Evolutionary conservation across 2,888 invertebrate genomes (phyloP).

Genomic region (Tachina lurida): DNA sequence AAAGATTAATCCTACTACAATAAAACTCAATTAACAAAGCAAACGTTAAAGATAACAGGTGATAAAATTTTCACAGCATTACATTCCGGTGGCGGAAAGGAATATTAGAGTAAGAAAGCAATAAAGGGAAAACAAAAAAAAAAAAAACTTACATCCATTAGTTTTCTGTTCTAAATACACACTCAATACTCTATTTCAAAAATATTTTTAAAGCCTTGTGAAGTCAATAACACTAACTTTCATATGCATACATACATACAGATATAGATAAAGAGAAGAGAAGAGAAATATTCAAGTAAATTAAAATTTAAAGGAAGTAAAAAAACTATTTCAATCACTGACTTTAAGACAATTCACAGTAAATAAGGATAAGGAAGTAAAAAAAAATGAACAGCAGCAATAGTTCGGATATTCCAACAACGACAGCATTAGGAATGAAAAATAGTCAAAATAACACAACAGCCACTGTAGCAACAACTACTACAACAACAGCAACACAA

Average conservation of each 20-base stretch:
- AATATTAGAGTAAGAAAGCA: conserved; percentile 15
- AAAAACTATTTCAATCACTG: conserved; percentile 64
- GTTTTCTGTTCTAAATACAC: conserved; percentile 36
- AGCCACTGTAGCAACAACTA: conserved; percentile 14
- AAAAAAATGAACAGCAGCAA: conserved; percentile 62
- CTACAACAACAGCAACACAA: conserved; percentile 26
- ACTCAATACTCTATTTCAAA: conserved; percentile 22
- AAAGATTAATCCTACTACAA: conserved; percentile 58
- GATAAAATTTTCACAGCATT: conserved; percentile 1
- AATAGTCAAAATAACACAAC: conserved; percentile 60
- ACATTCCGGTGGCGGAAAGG: conserved; percentile 20
- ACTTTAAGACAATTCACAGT: conserved; percentile 59
- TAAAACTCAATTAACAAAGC: conserved; percentile 64
- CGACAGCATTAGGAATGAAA: conserved; percentile 62
- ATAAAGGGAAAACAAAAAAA: conserved; percentile 22
- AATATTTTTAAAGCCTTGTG: conserved; percentile 17
- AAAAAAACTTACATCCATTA: conserved; percentile 50
- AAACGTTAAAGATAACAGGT: conserved; percentile 53
- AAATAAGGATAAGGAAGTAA: conserved; percentile 62
- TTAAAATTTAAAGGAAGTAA: neutral
- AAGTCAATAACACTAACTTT: conserved; percentile 31
- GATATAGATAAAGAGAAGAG: neutral
- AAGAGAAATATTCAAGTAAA: neutral
- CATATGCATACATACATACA: neutral
- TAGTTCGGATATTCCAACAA: conserved; percentile 48